phyloP scores from a whole-genome alignment of 2,797 vertebrate species.

The Enteromius mattozi region DNA sequence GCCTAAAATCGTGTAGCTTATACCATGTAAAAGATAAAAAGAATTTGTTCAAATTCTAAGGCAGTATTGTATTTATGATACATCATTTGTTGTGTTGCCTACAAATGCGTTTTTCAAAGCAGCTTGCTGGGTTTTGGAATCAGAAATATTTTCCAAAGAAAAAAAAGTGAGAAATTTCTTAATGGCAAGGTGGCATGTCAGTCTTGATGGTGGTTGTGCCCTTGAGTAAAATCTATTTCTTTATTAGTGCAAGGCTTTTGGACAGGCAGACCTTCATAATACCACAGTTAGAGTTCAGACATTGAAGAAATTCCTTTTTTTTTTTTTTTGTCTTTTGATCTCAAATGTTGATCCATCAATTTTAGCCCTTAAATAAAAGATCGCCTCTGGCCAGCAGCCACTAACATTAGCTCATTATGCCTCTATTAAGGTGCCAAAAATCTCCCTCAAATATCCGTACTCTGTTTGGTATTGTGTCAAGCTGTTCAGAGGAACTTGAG shows the following conservation, averaged over 20 bases:
- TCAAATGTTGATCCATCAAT: slow-evolving; percentile 13
- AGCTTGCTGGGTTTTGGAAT: background rate
- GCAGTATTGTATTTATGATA: background rate
- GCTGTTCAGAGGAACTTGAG: background rate
- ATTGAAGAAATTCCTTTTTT: background rate
- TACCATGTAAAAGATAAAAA: too few relatives aligned
- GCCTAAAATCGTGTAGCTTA: too few relatives aligned
- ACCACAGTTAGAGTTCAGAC: background rate
- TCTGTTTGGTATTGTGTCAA: slow-evolving; percentile 8
- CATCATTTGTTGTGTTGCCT: background rate
- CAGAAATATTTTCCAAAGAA: background rate
- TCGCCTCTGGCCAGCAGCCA: slow-evolving; percentile 4
- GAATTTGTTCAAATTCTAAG: background rate
- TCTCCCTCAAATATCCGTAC: slow-evolving; percentile 50
- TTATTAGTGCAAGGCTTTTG: background rate
- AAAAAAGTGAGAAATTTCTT: background rate
- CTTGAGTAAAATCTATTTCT: background rate
- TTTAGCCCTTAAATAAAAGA: background rate
- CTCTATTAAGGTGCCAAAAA: slow-evolving; percentile 76
- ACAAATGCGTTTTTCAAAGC: background rate
- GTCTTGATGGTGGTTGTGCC: background rate
- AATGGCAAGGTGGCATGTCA: background rate
- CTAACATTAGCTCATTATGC: slow-evolving; percentile 56
- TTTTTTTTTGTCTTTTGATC: background rate
- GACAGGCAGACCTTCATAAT: background rate